Base-by-base conservation (phyloP, 2,888 invertebrate genomes). In the Leucophora obtusa region DNA sequence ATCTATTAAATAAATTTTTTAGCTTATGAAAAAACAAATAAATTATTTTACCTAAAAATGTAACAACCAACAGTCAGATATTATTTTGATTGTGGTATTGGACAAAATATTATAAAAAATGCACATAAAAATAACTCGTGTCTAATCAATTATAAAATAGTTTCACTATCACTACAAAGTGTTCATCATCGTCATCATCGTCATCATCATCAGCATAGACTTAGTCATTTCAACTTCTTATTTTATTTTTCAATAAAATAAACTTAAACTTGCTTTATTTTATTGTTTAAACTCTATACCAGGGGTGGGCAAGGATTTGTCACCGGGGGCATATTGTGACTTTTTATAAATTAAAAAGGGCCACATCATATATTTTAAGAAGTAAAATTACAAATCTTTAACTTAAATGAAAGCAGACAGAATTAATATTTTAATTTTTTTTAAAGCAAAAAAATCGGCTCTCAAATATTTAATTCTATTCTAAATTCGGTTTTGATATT, bases 141-240 rank as follows among this genome's bases (percentile, higher is more conserved):
- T 70, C 65, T 54, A 79, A 79, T 79, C 79, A 79, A 79, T 79
- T 79, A 68, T 62, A 59, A 65, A 65, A 35, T 35, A 33, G 63
- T 65, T 73, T 51, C 73, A 10, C 59, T 59, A 70, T 65, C 63
- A 71, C 21, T 59, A 43, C 43, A 17, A 35, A 11, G n/a, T 71
- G 50, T 77, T 53, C 65, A 66, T 66, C 58, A 58, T 56, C 6
- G n/a, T 53, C 65, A 66, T 66, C 58, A 58, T 56, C 6, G n/a
- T 28, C 59, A 66, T 66, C 56, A 7, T 8, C 28, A 28, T 8
- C 7, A 28, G 3, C 14, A 28, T 33, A 11, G n/a, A 8, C 33
- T 2, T 56, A n/a, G 56, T 28, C 47, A n/a, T n/a, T 47, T 47
- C n/a, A 7, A 14, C 43, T 47, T 14, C 1, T 47, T n/a, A n/a